These are phyloP conservation scores for Glomeris maerens DNA, from an alignment of 1,140 invertebrate species.

Conservation along the genomic window DNA sequence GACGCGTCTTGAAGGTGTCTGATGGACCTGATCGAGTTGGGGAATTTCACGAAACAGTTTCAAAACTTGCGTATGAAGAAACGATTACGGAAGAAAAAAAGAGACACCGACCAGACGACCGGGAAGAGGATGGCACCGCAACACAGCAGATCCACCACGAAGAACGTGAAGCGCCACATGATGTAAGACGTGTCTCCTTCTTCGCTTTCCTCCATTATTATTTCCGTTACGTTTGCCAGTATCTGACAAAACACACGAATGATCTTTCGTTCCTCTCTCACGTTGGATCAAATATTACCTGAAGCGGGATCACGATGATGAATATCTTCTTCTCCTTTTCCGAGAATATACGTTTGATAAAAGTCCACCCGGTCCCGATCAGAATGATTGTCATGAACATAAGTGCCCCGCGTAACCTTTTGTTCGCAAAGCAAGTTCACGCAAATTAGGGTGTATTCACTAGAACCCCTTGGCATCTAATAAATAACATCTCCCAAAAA, in stretches of 20 bases:
- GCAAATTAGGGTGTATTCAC: neutral
- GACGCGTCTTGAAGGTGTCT: conserved; percentile 88
- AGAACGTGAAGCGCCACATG: conserved; percentile 85
- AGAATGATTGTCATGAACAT: conserved; percentile 92
- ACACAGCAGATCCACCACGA: conserved; percentile 86
- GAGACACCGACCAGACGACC: conserved; percentile 54
- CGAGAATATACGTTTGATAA: conserved; percentile 92
- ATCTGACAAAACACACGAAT: conserved; percentile 41
- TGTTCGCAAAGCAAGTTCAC: conserved; percentile 13
- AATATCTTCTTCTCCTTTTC: conserved; percentile 97
- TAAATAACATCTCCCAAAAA: conserved; percentile 6
- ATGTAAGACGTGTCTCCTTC: conserved; percentile 78
- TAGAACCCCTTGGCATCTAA: neutral
- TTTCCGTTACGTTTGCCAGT: conserved; percentile 88
- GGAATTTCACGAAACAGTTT: neutral
- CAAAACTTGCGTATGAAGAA: neutral
- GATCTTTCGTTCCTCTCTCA: neutral
- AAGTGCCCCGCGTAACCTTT: conserved; percentile 73
- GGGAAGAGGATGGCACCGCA: conserved; percentile 96
- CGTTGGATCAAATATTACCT: conserved; percentile 42
- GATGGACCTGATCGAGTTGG: conserved; percentile 54
- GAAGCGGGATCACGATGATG: conserved; percentile 92
- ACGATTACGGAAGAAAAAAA: neutral
- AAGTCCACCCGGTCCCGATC: conserved; percentile 96
- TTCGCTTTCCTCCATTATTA: conserved; percentile 95